Evolutionary conservation across 2,888 invertebrate species (phyloP).

Genomic region (Fissipunctia ypsillon): DNA sequence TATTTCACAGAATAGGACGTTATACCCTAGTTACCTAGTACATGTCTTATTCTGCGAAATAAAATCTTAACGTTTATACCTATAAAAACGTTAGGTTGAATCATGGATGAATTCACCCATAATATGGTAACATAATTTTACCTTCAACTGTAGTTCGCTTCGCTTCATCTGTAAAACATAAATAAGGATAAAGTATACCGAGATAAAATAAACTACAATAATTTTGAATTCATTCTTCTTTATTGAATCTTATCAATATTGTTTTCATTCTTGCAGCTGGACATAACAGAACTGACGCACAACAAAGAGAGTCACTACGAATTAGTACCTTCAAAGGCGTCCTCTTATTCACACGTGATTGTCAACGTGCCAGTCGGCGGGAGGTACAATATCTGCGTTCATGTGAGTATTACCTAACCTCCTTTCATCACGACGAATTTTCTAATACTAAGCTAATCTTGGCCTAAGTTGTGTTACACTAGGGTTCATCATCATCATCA

Average conservation of each 20-base stretch:
- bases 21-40: too few relatives aligned
- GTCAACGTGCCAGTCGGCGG: constrained; percentile 89
- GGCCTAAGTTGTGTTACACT: too few relatives aligned
- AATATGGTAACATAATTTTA: background rate
- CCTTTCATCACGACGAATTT: too few relatives aligned
- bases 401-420: constrained; percentile 73
- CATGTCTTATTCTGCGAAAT: too few relatives aligned
- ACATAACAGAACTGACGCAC: constrained; percentile 80
- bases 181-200: background rate
- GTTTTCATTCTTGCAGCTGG: constrained; percentile 74
- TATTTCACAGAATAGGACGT: too few relatives aligned
- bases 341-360: constrained; percentile 88
- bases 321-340: constrained; percentile 85
- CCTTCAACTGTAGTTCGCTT: background rate
- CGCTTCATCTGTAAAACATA: background rate
- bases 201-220: background rate
- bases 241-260: background rate
- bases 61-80: too few relatives aligned
- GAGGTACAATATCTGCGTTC: constrained; percentile 86
- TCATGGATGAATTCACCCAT: too few relatives aligned
- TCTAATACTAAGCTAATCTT: too few relatives aligned
- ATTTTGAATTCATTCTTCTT: background rate
- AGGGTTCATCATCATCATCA: too few relatives aligned
- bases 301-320: constrained; percentile 84
- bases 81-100: too few relatives aligned